Base-by-base conservation (phyloP, 2,113 vertebrate species). In the Gallinago jamesoni region DNA sequence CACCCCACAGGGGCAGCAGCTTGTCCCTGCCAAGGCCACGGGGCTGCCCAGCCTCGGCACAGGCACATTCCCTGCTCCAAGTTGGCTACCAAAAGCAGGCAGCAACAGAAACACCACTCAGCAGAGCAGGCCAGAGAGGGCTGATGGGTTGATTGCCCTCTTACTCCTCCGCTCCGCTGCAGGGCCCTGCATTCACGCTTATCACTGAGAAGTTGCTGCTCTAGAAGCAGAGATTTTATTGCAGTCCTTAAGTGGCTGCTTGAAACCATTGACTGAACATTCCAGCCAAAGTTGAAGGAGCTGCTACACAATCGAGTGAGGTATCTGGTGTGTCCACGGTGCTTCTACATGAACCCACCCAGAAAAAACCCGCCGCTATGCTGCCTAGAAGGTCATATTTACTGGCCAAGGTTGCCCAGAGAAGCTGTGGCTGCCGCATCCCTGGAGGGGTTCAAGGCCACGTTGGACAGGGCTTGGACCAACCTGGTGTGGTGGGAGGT, bases 291-390 rank as follows among this genome's bases (percentile, higher is more conserved):
- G 39, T 4, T 3, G 0, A 67, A 9, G 48, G 21, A 59, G 56
- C 75, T 64, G 41, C 63, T 33, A 9, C 45, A 23, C 39, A 19
- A 17, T 22, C 7, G 1, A 53, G 21, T 13, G 19, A 24, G 31
- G 21, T 1, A 9, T 33, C 39, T 6, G 0, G 6, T 23, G 2
- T 1, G 11, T 3, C 39, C 21, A 37, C 22, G 3, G 2, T 5
- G 35, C 47, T 73, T 37, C 6, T 22, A 57, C 47, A 15, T 1
- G 12, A 33, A 20, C 60, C 41, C 41, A 43, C 41, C 41, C 41
- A 64, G 24, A 1, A 33, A 39, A 80, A 27, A 2, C 5, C 39
- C 21, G 12, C 10, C 21, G 3, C 33, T 6, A 4, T 0, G 1
- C 33, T 12, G 17, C 12, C 35, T 10, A 0, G 3, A 14, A 20